phyloP scores from a whole-genome alignment of 2,113 vertebrate species.

The Pituophis catenifer region DNA sequence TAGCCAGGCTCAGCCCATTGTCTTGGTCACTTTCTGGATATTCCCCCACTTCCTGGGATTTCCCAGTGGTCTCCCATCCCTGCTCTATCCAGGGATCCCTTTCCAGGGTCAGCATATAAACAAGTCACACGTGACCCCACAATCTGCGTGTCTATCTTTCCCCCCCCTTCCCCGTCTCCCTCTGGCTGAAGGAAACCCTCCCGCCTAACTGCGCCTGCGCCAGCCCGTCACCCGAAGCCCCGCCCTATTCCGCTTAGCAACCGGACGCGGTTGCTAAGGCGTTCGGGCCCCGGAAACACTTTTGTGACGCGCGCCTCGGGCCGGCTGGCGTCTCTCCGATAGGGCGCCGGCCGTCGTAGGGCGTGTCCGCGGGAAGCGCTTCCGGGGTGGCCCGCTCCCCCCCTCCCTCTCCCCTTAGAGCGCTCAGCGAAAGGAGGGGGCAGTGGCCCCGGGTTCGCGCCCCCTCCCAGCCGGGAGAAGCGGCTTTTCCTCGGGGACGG shows the following conservation, averaged over 20 bases:
- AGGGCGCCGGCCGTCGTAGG: conserved; percentile 3
- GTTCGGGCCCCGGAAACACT: conserved; percentile 52
- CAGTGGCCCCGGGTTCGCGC: conserved; percentile 15
- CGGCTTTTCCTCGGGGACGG: neutral
- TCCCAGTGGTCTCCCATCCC: neutral
- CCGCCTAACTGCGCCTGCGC: neutral
- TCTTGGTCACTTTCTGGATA: neutral
- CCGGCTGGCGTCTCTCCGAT: conserved; percentile 32
- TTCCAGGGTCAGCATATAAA: neutral
- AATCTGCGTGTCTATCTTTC: neutral
- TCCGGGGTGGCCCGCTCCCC: conserved; percentile 31
- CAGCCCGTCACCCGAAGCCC: rapidly evolving
- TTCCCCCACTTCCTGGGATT: neutral
- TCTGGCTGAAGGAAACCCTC: neutral
- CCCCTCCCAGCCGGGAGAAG: conserved; percentile 6
- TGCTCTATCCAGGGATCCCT: neutral
- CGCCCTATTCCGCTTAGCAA: conserved; percentile 68
- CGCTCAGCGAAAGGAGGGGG: conserved; percentile 20
- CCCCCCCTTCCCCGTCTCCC: rapidly evolving
- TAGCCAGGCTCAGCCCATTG: too few relatives aligned
- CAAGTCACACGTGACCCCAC: neutral
- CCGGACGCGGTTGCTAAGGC: conserved; percentile 72
- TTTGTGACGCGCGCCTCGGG: neutral
- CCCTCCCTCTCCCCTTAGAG: neutral
- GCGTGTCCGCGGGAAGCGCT: conserved; percentile 20